Conservation (phyloP, 2,113 vertebrate genomes). For the Pituophis catenifer region DNA sequence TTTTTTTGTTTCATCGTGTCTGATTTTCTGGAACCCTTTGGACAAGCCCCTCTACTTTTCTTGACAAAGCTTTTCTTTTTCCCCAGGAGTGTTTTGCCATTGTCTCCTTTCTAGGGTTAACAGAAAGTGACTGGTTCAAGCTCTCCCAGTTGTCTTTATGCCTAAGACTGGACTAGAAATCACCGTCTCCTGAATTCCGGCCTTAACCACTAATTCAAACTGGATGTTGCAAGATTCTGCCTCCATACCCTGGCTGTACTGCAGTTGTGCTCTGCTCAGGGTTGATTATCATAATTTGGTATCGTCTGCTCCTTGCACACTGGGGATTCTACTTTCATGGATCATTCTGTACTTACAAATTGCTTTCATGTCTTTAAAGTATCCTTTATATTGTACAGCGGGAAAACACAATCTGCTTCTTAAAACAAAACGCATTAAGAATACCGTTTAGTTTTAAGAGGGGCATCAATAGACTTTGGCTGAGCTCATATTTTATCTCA, state of each 20-base stretch:
- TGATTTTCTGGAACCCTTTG: no score
- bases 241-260: constrained; percentile 1
- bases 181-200: neutral
- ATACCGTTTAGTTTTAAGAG: neutral
- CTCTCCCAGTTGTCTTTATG: neutral
- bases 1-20: no score
- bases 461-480: neutral
- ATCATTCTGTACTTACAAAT: constrained; percentile 16
- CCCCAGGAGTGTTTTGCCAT: no score
- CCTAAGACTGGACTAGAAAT: neutral
- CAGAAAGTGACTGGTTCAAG: neutral
- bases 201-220: neutral
- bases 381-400: neutral
- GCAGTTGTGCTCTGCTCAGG: neutral
- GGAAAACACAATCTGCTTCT: neutral
- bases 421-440: neutral
- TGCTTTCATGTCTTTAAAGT: constrained; percentile 24
- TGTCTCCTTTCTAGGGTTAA: no score
- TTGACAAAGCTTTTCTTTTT: neutral
- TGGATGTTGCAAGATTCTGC: constrained; percentile 3
- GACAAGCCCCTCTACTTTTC: neutral
- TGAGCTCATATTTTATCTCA: neutral
- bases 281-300: neutral
- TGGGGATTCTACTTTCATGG: constrained; percentile 14
- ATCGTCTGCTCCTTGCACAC: neutral